Conservation (phyloP, 1,140 invertebrate genomes). For the Micrasema longulum region DNA sequence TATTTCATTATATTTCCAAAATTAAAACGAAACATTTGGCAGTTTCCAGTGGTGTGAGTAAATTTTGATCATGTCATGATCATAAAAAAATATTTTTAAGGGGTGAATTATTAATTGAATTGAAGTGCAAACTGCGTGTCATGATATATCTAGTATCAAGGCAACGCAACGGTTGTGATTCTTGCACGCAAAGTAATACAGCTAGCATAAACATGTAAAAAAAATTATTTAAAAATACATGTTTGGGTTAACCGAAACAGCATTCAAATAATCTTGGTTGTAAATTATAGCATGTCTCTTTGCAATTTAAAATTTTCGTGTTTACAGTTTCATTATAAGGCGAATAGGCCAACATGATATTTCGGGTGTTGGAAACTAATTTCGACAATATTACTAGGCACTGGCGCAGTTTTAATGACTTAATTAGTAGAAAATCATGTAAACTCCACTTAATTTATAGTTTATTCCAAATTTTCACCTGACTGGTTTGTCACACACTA, state of each 20-base stretch:
- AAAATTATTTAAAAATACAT: slow-evolving; percentile 31
- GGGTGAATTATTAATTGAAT: no score
- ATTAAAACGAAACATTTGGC: no score
- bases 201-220: slow-evolving; percentile 14
- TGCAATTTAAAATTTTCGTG: slow-evolving; percentile 30
- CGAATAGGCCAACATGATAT: slow-evolving; percentile 6
- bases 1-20: no score
- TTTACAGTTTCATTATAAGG: slow-evolving; percentile 27
- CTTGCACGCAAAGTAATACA: no score
- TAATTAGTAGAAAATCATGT: neutral
- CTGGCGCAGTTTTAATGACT: slow-evolving; percentile 15
- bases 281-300: slow-evolving; percentile 22
- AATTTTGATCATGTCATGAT: no score
- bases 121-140: no score
- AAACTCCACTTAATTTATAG: neutral
- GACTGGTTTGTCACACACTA: no score
- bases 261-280: slow-evolving; percentile 9
- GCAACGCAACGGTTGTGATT: no score
- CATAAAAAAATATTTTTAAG: no score
- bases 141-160: no score
- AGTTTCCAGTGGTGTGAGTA: no score
- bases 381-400: slow-evolving; percentile 8
- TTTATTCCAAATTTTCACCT: neutral
- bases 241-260: slow-evolving; percentile 14
- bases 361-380: slow-evolving; percentile 20